Evolutionary conservation across 2,113 vertebrate genomes (phyloP), one percentile per base, ranked within the genome.

Genomic region (Thunnus maccoyii): DNA sequence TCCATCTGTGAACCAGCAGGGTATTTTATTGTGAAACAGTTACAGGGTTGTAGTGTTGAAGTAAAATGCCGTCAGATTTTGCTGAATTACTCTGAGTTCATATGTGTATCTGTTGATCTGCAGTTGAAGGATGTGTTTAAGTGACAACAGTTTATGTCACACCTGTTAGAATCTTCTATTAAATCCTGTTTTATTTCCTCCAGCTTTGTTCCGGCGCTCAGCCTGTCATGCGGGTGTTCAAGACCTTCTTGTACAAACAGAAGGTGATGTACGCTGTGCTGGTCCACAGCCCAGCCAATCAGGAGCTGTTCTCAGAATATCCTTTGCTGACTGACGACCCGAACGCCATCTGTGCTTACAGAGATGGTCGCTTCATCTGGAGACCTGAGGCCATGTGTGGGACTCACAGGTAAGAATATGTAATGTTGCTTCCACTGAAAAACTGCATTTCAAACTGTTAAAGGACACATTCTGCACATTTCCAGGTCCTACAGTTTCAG

Each of bases 301-400:
- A 71, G 13, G 3, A 50, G 11, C 32, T 0, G 47, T 83, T 74
- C 20, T 32, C 50, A 0, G 0, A 46, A 0, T 65, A 36, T 18
- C 82, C 89, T 3, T 1, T 57, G 13, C 56, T 90, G 65, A 5
- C n/a, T 2, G 65, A 85, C 3, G n/a, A 72, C n/a, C 60, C 60
- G 0, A 8, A 80, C 5, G 48, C 68, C 3, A 32, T 88, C 55
- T 91, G 87, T 9, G 14, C 18, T 15, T 88, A 75, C 73, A 72
- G 1, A 57, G 48, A 90, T 0, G 62, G 74, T 1, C 2, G 1
- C 27, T 78, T 85, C 30, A 46, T 78, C 65, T 90, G 86, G 89
- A 88, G 79, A 18, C 22, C 86, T 2, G 32, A 88, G 75, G 89
- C 84, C 68, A 88, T 90, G 84, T 64, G 82, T 85, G 32, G 3